phyloP scores from a whole-genome alignment of 2,888 invertebrate genomes.

The Balanococcus diminutus region DNA sequence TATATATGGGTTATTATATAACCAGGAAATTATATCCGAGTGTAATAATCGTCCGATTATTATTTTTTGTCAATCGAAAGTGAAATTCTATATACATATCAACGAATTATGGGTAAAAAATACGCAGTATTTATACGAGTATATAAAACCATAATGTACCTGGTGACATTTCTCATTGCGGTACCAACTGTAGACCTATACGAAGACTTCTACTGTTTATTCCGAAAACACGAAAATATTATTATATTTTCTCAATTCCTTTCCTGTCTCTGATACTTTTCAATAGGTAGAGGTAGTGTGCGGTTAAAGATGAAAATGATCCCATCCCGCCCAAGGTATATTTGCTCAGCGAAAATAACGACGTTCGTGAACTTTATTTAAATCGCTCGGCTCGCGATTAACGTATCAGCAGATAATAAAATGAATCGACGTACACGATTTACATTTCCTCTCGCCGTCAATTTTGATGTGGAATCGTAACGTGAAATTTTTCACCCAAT shows the following conservation, averaged over 20 bases:
- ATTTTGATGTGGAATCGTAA: background rate
- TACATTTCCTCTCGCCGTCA: background rate
- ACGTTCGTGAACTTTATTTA: background rate
- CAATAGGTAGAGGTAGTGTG: background rate
- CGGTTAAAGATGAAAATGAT: background rate
- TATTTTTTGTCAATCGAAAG: background rate
- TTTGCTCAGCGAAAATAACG: background rate
- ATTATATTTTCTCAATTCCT: background rate
- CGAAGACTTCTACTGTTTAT: background rate
- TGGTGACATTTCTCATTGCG: background rate
- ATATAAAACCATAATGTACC: background rate
- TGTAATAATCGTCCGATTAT: background rate
- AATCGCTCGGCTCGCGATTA: background rate
- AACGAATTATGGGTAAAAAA: background rate
- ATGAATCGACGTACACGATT: background rate
- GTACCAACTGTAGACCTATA: too few species aligned
- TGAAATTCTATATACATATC: background rate
- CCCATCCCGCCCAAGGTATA: background rate
- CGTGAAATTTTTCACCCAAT: background rate
- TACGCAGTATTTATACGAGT: background rate
- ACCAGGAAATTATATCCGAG: slow-evolving; percentile 26
- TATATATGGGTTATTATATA: slow-evolving; percentile 3
- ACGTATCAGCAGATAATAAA: background rate
- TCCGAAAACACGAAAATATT: background rate
- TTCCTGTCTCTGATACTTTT: background rate